These are phyloP conservation scores for Clitarchus hookeri DNA, from an alignment of 2,888 invertebrate species.

Conservation along the genomic window DNA sequence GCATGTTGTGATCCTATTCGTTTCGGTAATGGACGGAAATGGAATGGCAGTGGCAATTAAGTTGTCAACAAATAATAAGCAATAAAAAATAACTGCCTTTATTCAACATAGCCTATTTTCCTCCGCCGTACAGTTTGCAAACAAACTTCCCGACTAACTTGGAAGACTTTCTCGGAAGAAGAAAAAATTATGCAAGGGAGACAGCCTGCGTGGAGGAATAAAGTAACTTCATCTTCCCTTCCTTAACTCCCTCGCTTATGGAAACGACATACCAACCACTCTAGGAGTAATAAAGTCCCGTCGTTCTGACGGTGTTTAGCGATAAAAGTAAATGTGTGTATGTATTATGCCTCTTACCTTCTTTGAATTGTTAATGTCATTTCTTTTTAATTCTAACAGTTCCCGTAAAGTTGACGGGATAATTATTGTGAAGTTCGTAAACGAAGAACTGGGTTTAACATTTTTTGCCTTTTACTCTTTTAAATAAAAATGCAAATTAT, in stretches of 20 bases:
- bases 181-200: conserved; percentile 10
- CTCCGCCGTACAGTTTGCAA: not conserved
- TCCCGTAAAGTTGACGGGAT: not conserved
- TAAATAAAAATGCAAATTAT: not conserved
- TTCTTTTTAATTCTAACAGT: not conserved
- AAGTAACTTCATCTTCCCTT: not conserved
- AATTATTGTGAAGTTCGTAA: not conserved
- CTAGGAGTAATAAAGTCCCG: not conserved
- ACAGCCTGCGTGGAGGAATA: not conserved
- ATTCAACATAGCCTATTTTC: too few relatives aligned
- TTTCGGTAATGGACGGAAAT: too few relatives aligned
- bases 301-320: not conserved
- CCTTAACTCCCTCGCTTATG: not conserved
- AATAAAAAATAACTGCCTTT: too few relatives aligned
- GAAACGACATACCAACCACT: not conserved
- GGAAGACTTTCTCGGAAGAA: not conserved
- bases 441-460: not conserved
- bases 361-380: not conserved
- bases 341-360: not conserved
- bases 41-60: too few relatives aligned
- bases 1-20: too few relatives aligned
- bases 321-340: not conserved
- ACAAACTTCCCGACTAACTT: not conserved
- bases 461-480: not conserved
- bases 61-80: too few relatives aligned